Evolutionary conservation across 2,888 invertebrate genomes (phyloP), one percentile per base, ranked within the genome.

Genomic region (Mechanitis messenoides): DNA sequence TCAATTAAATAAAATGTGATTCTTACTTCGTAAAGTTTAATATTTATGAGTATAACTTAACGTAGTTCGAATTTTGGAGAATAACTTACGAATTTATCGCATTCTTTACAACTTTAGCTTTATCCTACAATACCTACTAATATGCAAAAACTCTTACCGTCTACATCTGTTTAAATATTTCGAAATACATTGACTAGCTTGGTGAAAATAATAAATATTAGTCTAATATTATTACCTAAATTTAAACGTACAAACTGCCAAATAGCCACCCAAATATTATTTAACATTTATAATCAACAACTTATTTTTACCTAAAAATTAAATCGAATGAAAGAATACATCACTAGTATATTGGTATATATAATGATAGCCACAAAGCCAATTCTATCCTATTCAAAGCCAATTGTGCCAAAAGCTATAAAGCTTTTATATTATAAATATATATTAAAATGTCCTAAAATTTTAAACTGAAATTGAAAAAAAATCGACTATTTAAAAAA

Each of bases 241-340:
- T 59, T 55, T 31, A 59, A 59, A 31, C 57, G n/a, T 46, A 62
- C 53, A 58, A 53, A 71, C 76, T 75, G 74, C 77, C 67, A 74
- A 72, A 75, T 72, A 75, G 75, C 65, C 65, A 71, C 20, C 20
- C 20, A 20, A 20, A 20, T 20, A 20, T 20, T 20, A 20, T 20
- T 20, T 20, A 20, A 20, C 20, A 20, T 20, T 20, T 20, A 20
- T 20, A 20, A 20, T 20, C 28, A 31, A 35, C 35, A 20, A 42
- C 45, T 63, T 60, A 42, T 33, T 56, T 53, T 20, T 28, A 55
- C 20, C 20, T 20, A 20, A 20, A 20, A 20, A 20, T 20, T 31
- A 50, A 50, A 28, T 50, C 9, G 31, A 50, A 31, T 28, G n/a
- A 6, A 31, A 31, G 28, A 31, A 2, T 42, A 42, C 42, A 42